Evolutionary conservation across 2,888 invertebrate species (phyloP), one percentile per base, ranked within the genome.

Genomic region (Phaedon cochleariae): DNA sequence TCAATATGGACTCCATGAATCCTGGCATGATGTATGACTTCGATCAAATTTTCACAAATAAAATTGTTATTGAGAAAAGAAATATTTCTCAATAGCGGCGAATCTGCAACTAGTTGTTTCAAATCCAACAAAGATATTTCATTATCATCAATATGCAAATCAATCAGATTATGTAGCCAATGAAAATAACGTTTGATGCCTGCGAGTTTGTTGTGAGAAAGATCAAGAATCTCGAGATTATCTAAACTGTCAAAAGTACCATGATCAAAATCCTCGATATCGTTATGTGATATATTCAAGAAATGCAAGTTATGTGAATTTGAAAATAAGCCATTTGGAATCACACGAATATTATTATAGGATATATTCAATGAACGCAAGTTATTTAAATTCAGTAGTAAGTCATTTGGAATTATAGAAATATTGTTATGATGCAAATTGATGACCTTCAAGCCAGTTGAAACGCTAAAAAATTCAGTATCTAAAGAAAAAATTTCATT

Each of bases 311-410:
- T 34, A 10, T 34, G 34, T 34, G 12, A 34, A 34, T 9, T 34
- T 12, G 34, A 34, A 34, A 34, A 34, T 34, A 34, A 12, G 12
- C 34, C 34, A 34, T 34, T 34, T 34, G 34, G 34, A 9, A 34
- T 34, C 12, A 10, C 2, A 69, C 67, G 70, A 67, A 64, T 71
- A 69, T 67, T 2, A 31, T 67, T 67, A 17, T 58, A 37, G 3
- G 67, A 64, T 18, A 67, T 41, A 55, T 67, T 67, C 22, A 67
- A 34, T 18, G 20, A 37, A 29, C 12, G 17, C 22, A 67, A 55
- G 26, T 37, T 31, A 37, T 17, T 3, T 17, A 62, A 54, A 31
- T 48, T 34, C 4, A 21, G 55, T 12, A 67, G 64, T 15, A 59
- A 31, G 15, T 41, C 59, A 31, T 41, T 52, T 0, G 64, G 31